Evolutionary conservation across 2,888 invertebrate genomes (phyloP).

Genomic region (Eulithis prunata): DNA sequence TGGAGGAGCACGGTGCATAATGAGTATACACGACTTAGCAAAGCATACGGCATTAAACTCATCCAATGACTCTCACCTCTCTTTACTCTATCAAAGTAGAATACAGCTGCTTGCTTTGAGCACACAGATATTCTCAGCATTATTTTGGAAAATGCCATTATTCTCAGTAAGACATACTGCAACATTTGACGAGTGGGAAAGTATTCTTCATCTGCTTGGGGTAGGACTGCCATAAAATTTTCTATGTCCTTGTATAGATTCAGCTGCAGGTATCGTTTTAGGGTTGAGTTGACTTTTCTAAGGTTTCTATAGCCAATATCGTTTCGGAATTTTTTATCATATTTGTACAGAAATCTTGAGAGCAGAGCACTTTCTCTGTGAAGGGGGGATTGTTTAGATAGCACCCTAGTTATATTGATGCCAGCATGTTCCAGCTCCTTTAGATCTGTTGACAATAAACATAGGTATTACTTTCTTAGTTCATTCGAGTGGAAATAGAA

Average conservation of each 20-base stretch:
- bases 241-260: constrained; percentile 75
- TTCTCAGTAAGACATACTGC: constrained; percentile 80
- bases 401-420: constrained; percentile 57
- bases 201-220: constrained; percentile 60
- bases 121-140: constrained; percentile 78
- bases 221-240: constrained; percentile 61
- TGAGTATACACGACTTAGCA: constrained; percentile 83
- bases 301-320: constrained; percentile 84
- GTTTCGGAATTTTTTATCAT: constrained; percentile 83
- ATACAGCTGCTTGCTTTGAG: constrained; percentile 75
- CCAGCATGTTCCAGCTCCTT: constrained; percentile 55
- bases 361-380: constrained; percentile 82
- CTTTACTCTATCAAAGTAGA: constrained; percentile 79
- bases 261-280: constrained; percentile 78
- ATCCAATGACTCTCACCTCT: constrained; percentile 84
- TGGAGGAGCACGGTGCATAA: constrained; percentile 73
- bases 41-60: constrained; percentile 81
- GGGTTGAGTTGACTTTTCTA: constrained; percentile 79
- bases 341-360: constrained; percentile 83
- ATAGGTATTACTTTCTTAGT: not conserved
- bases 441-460: constrained; percentile 60
- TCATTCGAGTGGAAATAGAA: no score
- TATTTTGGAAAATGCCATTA: constrained; percentile 83
- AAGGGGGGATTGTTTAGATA: constrained; percentile 76
- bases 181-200: constrained; percentile 85